Base-by-base conservation (phyloP, 2,797 vertebrate genomes). In the Clamator glandarius region DNA sequence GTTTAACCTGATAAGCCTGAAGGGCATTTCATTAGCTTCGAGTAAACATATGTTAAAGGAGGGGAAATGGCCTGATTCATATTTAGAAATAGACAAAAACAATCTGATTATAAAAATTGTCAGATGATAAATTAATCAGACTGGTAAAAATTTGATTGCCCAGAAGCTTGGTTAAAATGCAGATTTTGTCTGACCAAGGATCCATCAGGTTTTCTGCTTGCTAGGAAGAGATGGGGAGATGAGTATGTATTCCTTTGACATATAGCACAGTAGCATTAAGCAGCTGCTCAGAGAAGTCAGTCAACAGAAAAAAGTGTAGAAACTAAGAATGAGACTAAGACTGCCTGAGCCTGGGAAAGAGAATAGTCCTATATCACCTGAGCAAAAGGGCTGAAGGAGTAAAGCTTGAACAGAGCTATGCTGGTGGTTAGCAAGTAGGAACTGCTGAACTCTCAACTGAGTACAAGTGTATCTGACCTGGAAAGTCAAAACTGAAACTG, bases 71-170 rank as follows among this genome's bases (percentile, higher is more conserved):
- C 67, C 64, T 54, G 81, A 86, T 76, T 89, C 21, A 28, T 86
- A 17, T 80, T 87, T 90, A 75, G 90, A 95, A 90, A 89, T 46
- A 93, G 79, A 80, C 54, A 89, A 82, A 88, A 73, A 82, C 48
- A 61, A 84, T 77, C 17, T 84, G 70, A 88, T 96, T 92, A 91
- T 51, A 75, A 84, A 93, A 92, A 63, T 70, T 67, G 54, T 77
- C 48, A 85, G 80, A 57, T 87, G 85, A 90, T 89, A 85, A 78
- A 72, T 96, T 81, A 91, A 92, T 96, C 82, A 89, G 76, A 55
- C 31, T 83, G 73, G 39, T 62, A 94, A 81, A 94, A 91, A 84
- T 63, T 42, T 69, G 79, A 89, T 91, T 94, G 69, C 73, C 79
- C 73, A 73, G 92, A 94, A 92, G 79, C 31, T 72, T 63, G n/a